These are phyloP conservation scores for Furnarius figulus DNA, from an alignment of 2,113 vertebrate species.

Conservation along the genomic window DNA sequence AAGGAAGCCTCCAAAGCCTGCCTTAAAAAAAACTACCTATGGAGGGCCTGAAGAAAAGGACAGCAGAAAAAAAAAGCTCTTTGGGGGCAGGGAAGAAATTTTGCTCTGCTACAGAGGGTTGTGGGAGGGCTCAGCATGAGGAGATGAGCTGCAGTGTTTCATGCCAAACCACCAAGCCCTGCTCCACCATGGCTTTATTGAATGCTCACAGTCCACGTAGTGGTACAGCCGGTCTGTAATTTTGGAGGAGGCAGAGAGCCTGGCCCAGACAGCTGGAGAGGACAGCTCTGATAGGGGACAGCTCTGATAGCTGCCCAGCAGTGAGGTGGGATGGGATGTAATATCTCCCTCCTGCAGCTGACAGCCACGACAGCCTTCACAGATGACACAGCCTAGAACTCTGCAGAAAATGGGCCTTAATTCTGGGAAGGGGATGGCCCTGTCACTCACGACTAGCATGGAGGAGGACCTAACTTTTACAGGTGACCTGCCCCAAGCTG, in stretches of 20 bases:
- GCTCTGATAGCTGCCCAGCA: neutral
- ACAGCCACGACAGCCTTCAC: neutral
- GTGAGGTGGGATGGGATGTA: neutral
- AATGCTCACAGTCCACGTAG: neutral
- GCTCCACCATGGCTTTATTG: neutral
- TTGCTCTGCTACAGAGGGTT: neutral
- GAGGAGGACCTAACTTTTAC: neutral
- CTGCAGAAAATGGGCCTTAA: neutral
- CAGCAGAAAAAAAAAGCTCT: neutral
- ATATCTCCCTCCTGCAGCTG: neutral
- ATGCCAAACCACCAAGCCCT: neutral
- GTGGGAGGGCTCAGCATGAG: accelerated
- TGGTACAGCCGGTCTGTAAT: neutral
- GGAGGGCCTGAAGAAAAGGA: neutral
- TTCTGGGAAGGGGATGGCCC: neutral
- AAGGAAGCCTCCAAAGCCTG: neutral
- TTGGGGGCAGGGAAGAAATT: neutral
- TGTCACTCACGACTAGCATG: neutral
- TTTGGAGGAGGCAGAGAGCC: neutral
- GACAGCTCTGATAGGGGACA: neutral
- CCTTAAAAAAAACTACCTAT: neutral
- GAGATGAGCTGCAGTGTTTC: neutral
- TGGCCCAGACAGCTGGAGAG: neutral
- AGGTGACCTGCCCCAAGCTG: neutral
- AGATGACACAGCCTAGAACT: neutral